Evolutionary conservation across 2,113 vertebrate species (phyloP).

Genomic region (Burhinus bistriatus): DNA sequence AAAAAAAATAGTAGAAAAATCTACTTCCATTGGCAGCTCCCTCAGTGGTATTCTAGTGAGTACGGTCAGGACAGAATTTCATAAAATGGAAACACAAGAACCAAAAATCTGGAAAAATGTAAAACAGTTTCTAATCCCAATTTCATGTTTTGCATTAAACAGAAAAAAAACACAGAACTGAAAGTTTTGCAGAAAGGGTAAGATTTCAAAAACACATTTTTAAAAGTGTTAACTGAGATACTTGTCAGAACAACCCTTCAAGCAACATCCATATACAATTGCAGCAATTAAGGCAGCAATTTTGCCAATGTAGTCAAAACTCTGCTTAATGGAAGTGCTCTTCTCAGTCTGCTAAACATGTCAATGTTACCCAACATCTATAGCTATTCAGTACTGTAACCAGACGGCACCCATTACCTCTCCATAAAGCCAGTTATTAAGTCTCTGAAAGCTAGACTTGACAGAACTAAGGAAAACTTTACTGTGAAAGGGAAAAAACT

Average conservation of each 20-base stretch:
- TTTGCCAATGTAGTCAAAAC: background rate
- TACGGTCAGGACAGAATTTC: background rate
- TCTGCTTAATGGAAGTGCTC: background rate
- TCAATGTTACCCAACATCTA: background rate
- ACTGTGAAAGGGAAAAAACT: background rate
- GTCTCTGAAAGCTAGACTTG: background rate
- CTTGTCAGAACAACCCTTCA: background rate
- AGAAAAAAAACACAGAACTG: background rate
- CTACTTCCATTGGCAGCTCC: background rate
- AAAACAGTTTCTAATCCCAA: background rate
- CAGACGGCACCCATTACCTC: background rate
- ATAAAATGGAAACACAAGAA: background rate
- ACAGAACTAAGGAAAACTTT: background rate
- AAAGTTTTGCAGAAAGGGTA: background rate
- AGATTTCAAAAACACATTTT: background rate
- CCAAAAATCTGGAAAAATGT: background rate
- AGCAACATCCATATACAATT: background rate
- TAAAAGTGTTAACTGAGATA: background rate
- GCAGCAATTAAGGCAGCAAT: background rate
- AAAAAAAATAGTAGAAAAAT: background rate
- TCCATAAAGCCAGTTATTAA: background rate
- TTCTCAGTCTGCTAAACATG: background rate
- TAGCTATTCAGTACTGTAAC: background rate
- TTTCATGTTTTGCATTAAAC: background rate
- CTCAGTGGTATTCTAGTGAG: background rate